These are phyloP conservation scores for Ophonus ardosiacus DNA, from an alignment of 2,888 invertebrate genomes.

Conservation along the genomic window DNA sequence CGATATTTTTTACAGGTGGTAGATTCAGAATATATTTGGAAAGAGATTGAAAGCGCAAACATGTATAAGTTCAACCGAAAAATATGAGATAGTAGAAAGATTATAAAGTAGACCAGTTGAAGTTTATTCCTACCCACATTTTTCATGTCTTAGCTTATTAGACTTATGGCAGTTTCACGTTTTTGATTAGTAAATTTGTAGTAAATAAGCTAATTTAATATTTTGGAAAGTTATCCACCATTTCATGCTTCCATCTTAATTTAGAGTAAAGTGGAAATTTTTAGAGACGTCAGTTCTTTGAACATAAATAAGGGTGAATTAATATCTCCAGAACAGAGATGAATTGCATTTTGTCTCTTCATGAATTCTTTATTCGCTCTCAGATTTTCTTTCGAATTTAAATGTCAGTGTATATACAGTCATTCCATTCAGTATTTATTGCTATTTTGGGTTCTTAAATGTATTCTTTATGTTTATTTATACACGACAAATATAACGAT, in stretches of 20 bases:
- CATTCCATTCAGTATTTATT: background rate
- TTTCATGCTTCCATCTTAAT: constrained; percentile 30
- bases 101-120: too few species aligned
- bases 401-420: background rate
- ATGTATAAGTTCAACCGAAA: background rate
- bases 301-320: constrained; percentile 35
- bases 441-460: background rate
- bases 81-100: too few species aligned
- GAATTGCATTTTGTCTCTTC: constrained; percentile 51
- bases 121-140: background rate
- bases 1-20: constrained; percentile 42
- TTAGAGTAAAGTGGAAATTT: constrained; percentile 24
- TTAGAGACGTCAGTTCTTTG: constrained; percentile 45
- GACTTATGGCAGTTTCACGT: background rate
- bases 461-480: constrained; percentile 31
- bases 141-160: background rate
- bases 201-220: background rate
- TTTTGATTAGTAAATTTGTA: background rate
- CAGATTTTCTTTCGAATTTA: constrained; percentile 22
- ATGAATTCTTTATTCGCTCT: constrained; percentile 50
- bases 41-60: background rate
- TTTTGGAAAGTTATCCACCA: constrained; percentile 5
- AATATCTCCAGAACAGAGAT: constrained; percentile 44
- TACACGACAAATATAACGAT: constrained; percentile 6
- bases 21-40: background rate